Conservation (phyloP, 2,113 vertebrate genomes). For the Mormoops blainvillei region DNA sequence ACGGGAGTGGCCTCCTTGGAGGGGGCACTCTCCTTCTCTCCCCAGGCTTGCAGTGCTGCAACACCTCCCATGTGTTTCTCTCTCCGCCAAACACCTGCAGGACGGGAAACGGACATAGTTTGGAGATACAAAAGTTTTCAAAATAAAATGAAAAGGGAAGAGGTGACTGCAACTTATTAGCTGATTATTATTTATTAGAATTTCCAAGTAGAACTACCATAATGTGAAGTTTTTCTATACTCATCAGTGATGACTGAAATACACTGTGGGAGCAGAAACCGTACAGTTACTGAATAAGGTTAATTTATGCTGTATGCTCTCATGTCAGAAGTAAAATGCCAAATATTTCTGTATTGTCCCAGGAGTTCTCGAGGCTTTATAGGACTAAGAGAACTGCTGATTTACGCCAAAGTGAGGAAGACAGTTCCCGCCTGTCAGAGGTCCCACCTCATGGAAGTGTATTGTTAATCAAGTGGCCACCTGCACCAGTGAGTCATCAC, state of each 20-base stretch:
- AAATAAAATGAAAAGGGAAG: background rate
- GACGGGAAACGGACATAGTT: too few relatives aligned
- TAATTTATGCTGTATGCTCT: background rate
- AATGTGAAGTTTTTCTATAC: background rate
- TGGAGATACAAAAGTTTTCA: background rate
- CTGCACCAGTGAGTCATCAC: background rate
- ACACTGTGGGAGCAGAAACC: background rate
- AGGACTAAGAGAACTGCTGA: background rate
- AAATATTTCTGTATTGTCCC: background rate
- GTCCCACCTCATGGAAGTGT: slow-evolving; percentile 17
- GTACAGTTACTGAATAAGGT: background rate
- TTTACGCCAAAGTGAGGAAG: background rate
- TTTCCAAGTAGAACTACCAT: background rate
- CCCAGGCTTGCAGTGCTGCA: too few relatives aligned
- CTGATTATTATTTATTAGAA: background rate
- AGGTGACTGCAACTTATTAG: background rate
- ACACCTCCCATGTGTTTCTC: too few relatives aligned
- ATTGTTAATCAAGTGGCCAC: slow-evolving; percentile 55
- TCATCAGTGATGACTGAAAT: background rate
- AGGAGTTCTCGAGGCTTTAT: background rate
- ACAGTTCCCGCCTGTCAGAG: background rate
- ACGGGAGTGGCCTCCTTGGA: too few relatives aligned
- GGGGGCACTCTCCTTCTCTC: too few relatives aligned
- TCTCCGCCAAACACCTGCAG: too few relatives aligned
- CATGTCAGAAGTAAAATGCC: background rate